These are phyloP conservation scores for Centropus bengalensis DNA, from an alignment of 2,113 vertebrate genomes.

Conservation along the genomic window DNA sequence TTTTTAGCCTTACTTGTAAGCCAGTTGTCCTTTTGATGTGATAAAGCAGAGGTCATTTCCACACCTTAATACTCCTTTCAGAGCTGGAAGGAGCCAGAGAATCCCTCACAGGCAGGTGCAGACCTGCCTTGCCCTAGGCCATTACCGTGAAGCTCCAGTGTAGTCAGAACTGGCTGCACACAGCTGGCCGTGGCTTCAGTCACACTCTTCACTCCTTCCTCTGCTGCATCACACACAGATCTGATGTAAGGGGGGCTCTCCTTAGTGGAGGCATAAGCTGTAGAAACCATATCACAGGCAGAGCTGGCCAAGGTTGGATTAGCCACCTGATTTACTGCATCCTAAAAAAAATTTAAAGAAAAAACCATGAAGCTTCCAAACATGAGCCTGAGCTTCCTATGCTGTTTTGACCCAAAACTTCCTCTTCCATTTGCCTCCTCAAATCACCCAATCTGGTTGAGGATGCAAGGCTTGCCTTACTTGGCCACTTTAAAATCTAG, in stretches of 20 bases:
- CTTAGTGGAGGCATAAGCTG: constrained; percentile 81
- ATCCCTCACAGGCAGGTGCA: neutral
- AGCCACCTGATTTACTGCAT: constrained; percentile 75
- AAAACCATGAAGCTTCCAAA: neutral
- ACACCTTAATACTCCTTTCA: neutral
- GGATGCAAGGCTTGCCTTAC: neutral
- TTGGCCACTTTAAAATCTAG: neutral
- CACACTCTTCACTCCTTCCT: constrained; percentile 59
- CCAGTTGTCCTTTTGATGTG: accelerated
- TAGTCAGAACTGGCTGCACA: constrained; percentile 84
- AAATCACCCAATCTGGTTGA: neutral
- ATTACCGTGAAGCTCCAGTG: constrained; percentile 87
- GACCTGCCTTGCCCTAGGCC: too few species aligned
- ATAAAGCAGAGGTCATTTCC: neutral
- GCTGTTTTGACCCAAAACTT: too few species aligned
- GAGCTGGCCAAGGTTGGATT: constrained; percentile 82
- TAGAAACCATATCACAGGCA: constrained; percentile 76
- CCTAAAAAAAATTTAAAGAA: constrained; percentile 10
- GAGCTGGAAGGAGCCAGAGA: neutral
- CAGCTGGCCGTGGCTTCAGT: constrained; percentile 61
- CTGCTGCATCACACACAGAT: constrained; percentile 82
- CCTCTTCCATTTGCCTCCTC: neutral
- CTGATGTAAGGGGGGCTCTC: constrained; percentile 83
- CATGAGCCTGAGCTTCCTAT: accelerated
- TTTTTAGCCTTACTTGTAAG: neutral